Percentiles rank a stretch among this genome's conserved stretches.
phyloP scores from a whole-genome alignment of 1,140 invertebrate species.

The Grapholita molesta region DNA sequence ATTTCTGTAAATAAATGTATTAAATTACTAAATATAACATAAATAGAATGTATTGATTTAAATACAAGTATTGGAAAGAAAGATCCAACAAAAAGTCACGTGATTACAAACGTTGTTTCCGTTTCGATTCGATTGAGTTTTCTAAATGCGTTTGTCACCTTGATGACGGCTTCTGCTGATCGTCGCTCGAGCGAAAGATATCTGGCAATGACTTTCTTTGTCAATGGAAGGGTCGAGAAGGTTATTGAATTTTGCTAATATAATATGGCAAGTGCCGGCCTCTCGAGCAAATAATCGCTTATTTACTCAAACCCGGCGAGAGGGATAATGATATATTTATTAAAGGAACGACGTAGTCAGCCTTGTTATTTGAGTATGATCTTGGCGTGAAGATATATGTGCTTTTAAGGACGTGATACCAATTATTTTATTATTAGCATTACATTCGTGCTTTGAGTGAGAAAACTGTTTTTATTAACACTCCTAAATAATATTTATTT shows the following conservation, averaged over 20 bases:
- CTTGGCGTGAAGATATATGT: constrained; percentile 8
- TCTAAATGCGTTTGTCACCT: no score
- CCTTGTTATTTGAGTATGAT: constrained; percentile 25
- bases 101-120: no score
- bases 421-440: constrained; percentile 19
- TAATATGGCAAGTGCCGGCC: constrained; percentile 58
- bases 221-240: constrained; percentile 52
- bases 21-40: background rate
- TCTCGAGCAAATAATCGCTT: constrained; percentile 50
- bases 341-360: constrained; percentile 21
- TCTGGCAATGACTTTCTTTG: constrained; percentile 37
- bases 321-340: constrained; percentile 50
- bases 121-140: no score
- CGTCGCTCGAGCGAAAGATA: constrained; percentile 32
- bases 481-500: no score
- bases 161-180: background rate
- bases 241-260: constrained; percentile 65
- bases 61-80: no score
- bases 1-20: no score
- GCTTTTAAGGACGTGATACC: constrained; percentile 25
- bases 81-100: no score
- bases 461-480: background rate
- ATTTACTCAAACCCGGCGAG: constrained; percentile 43
- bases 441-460: background rate
- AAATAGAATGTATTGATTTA: background rate